These are phyloP conservation scores for Lichenostomus cassidix DNA, from an alignment of 2,113 vertebrate genomes.

Conservation along the genomic window DNA sequence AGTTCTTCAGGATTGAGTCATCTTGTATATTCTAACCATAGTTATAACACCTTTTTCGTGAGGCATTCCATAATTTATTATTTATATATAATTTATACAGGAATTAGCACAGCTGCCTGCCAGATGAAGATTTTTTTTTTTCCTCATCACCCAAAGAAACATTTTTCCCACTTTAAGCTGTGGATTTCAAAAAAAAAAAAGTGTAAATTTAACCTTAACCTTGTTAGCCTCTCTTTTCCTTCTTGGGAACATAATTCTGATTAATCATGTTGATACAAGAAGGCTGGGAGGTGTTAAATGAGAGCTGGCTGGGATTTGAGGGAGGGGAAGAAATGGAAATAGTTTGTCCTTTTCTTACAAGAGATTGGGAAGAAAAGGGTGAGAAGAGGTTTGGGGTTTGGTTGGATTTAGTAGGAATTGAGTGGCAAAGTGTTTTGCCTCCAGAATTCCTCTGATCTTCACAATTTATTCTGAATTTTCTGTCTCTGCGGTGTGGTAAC, in stretches of 20 bases:
- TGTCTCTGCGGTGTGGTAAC: not conserved
- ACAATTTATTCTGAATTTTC: not conserved
- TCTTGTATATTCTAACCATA: not conserved
- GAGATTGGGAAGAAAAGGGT: not conserved
- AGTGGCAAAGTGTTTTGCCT: not conserved
- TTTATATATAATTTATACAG: not conserved
- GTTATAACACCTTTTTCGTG: not conserved
- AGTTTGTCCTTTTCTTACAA: rapidly evolving
- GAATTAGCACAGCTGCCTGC: not conserved
- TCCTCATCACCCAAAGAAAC: not conserved
- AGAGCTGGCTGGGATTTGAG: not conserved
- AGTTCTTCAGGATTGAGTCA: not conserved
- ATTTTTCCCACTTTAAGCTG: not conserved
- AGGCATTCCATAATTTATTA: not conserved
- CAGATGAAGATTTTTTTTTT: not conserved
- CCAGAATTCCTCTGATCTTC: not conserved
- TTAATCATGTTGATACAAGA: not conserved
- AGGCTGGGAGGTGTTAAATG: not conserved
- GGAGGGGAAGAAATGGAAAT: not conserved
- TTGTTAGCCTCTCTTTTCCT: not conserved
- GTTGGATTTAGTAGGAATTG: not conserved
- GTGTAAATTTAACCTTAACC: too few species aligned
- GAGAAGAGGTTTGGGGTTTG: not conserved
- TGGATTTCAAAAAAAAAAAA: not conserved
- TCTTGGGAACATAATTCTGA: not conserved